phyloP scores from a whole-genome alignment of 2,888 invertebrate species.

The Adela reaumurella region DNA sequence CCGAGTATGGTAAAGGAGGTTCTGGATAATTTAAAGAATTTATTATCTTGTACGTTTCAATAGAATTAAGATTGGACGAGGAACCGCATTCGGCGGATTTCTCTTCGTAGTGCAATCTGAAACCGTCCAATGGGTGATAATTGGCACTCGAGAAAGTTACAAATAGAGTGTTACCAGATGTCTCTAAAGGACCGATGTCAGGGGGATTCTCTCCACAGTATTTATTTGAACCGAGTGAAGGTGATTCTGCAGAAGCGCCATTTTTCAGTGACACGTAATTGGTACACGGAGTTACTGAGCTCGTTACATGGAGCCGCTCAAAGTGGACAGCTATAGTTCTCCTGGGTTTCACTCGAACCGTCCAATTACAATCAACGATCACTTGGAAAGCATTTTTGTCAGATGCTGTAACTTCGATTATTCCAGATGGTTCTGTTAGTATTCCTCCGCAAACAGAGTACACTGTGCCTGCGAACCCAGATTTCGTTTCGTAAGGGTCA shows the following conservation, averaged over 20 bases:
- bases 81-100: constrained; percentile 66
- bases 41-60: constrained; percentile 53
- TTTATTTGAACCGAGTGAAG: constrained; percentile 61
- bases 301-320: constrained; percentile 54
- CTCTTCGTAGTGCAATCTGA: constrained; percentile 57
- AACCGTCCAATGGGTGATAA: constrained; percentile 21
- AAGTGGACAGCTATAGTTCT: constrained; percentile 66
- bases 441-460: constrained; percentile 68
- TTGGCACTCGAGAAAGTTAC: constrained; percentile 18
- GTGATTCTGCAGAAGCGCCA: constrained; percentile 68
- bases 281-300: constrained; percentile 24
- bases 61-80: constrained; percentile 49
- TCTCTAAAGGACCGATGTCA: constrained; percentile 27
- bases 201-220: constrained; percentile 55
- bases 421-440: constrained; percentile 54
- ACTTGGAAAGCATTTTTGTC: constrained; percentile 13
- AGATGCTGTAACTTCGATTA: constrained; percentile 29
- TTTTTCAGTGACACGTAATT: constrained; percentile 62
- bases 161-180: constrained; percentile 59
- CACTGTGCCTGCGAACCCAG: constrained; percentile 65
- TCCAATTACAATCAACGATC: constrained; percentile 64
- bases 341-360: constrained; percentile 68
- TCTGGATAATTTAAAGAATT: constrained; percentile 80
- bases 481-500: constrained; percentile 56
- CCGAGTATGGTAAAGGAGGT: constrained; percentile 71